These are phyloP conservation scores for Chrysomallon squamiferum DNA, from an alignment of 1,140 invertebrate genomes.

Conservation along the genomic window DNA sequence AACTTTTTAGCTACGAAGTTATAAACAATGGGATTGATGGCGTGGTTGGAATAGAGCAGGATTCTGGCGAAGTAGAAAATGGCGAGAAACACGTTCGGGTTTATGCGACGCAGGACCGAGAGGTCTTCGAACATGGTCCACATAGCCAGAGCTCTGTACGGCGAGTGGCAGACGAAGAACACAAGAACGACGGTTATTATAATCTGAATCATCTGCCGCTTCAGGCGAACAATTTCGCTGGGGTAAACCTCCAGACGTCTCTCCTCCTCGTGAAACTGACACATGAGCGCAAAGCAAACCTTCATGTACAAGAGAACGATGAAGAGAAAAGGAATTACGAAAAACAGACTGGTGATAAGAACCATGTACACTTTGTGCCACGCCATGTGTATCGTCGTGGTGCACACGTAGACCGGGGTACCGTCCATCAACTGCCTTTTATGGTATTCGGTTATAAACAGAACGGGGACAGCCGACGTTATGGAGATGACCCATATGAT, in stretches of 20 bases:
- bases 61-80: conserved; percentile 36
- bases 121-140: conserved; percentile 32
- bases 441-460: conserved; percentile 21
- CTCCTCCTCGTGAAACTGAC: conserved; percentile 17
- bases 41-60: conserved; percentile 40
- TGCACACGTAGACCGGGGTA: conserved; percentile 18
- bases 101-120: conserved; percentile 9
- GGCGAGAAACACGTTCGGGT: conserved; percentile 25
- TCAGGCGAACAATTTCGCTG: conserved; percentile 23
- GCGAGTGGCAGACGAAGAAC: conserved; percentile 47
- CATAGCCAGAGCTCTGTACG: conserved; percentile 31
- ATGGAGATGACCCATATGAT: conserved; percentile 27
- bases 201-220: conserved; percentile 36
- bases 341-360: conserved; percentile 20
- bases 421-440: conserved; percentile 14
- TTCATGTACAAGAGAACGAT: conserved; percentile 26
- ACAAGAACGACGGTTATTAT: conserved; percentile 38
- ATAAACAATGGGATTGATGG: conserved; percentile 45
- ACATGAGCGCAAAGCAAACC: conserved; percentile 22
- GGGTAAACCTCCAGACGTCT: conserved; percentile 18
- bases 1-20: conserved; percentile 50
- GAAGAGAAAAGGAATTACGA: conserved; percentile 27
- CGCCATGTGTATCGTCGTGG: conserved; percentile 14
- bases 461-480: conserved; percentile 16
- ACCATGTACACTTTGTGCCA: conserved; percentile 29